Evolutionary conservation across 1,140 invertebrate genomes (phyloP).

Genomic region (Oryctes rhinoceros): DNA sequence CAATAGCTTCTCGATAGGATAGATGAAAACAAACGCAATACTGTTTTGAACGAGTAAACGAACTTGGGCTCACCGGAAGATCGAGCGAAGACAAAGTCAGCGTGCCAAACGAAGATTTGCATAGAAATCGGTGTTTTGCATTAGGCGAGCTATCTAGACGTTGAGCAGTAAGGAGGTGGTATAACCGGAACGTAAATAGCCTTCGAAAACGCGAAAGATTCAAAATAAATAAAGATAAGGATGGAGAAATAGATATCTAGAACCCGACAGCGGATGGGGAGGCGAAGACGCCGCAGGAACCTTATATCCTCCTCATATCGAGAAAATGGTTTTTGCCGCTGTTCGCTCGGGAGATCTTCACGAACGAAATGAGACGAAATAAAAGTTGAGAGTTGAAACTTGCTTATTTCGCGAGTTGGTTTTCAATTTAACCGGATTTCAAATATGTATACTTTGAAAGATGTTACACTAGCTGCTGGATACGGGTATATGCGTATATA

Average conservation of each 20-base stretch:
- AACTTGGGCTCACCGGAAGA: no score
- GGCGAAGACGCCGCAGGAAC: not conserved
- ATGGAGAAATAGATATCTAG: constrained; percentile 5
- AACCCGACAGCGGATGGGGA: not conserved
- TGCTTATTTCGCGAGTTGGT: constrained; percentile 1
- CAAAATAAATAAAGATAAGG: constrained; percentile 19
- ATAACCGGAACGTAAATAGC: constrained; percentile 3
- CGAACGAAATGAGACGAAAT: not conserved
- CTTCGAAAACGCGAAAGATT: not conserved
- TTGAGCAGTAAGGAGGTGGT: not conserved
- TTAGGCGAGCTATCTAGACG: constrained; percentile 18
- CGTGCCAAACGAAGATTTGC: constrained; percentile 13
- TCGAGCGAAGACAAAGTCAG: not conserved
- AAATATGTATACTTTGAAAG: not conserved
- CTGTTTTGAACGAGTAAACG: no score
- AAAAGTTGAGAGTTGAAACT: not conserved
- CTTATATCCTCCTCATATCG: not conserved
- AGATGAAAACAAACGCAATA: not conserved
- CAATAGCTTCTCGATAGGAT: not conserved
- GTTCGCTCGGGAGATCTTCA: not conserved
- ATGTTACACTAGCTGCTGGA: not conserved
- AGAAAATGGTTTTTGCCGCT: not conserved
- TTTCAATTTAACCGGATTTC: constrained; percentile 10
- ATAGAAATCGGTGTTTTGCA: constrained; percentile 27
- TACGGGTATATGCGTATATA: no score